Evolutionary conservation across 2,797 vertebrate genomes (phyloP).

Genomic region (Poecile montanus): DNA sequence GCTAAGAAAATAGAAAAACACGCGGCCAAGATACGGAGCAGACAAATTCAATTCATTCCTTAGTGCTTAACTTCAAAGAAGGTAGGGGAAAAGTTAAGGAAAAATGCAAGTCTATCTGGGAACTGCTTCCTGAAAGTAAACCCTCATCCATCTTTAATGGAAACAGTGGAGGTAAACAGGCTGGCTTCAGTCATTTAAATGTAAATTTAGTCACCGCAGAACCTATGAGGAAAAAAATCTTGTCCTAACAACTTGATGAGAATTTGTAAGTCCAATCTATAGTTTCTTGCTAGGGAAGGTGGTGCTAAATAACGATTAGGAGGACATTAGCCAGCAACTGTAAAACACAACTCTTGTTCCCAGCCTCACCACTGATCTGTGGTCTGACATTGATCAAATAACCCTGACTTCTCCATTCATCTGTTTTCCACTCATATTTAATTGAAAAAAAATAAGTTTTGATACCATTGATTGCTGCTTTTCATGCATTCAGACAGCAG

Average conservation of each 20-base stretch:
- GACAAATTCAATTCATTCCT: neutral
- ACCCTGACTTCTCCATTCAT: neutral
- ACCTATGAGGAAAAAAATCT: neutral
- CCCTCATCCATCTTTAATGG: neutral
- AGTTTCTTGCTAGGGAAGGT: neutral
- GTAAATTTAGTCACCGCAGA: neutral
- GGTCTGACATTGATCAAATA: neutral
- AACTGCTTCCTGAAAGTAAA: neutral
- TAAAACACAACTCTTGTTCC: neutral
- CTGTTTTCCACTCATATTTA: neutral
- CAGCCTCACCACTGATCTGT: neutral
- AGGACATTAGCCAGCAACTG: neutral
- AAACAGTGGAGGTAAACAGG: neutral
- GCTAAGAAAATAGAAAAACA: neutral
- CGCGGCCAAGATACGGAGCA: neutral
- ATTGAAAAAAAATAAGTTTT: neutral
- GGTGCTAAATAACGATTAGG: neutral
- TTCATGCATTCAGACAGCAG: neutral
- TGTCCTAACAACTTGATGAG: neutral
- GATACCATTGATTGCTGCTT: neutral
- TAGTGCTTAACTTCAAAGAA: neutral
- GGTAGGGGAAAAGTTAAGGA: neutral
- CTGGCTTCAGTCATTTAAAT: slow-evolving; percentile 28
- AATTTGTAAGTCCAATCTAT: neutral
- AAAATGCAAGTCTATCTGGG: neutral